phyloP scores from a whole-genome alignment of 2,113 vertebrate genomes.

The Grammomys dolichurus region DNA sequence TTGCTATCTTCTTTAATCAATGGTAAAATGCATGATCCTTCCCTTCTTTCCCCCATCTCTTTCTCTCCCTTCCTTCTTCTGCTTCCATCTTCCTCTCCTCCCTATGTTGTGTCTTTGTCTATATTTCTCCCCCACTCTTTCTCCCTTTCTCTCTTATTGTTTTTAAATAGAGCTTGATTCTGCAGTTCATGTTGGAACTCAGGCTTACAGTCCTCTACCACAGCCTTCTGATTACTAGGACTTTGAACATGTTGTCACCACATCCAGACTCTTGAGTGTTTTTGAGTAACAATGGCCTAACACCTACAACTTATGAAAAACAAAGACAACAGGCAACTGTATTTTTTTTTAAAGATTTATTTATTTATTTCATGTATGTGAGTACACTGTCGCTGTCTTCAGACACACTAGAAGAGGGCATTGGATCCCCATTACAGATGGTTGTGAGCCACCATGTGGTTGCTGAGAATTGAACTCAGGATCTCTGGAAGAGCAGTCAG shows the following conservation, averaged over 20 bases:
- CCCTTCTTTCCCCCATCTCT: not conserved
- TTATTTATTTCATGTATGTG: too few relatives aligned
- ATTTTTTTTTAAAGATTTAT: slow-evolving; percentile 7
- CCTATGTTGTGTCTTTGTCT: not conserved
- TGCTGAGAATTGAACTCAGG: too few relatives aligned
- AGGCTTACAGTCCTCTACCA: not conserved
- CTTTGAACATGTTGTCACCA: not conserved
- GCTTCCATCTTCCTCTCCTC: not conserved
- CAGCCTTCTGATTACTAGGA: not conserved
- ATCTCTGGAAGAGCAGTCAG: too few relatives aligned
- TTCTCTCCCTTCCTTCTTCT: not conserved
- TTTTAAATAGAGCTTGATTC: not conserved
- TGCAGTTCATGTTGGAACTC: not conserved
- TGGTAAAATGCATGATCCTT: not conserved
- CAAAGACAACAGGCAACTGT: slow-evolving; percentile 58
- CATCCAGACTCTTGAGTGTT: not conserved
- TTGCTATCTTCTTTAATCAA: not conserved
- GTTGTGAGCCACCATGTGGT: too few relatives aligned
- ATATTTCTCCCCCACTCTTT: not conserved
- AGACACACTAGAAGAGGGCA: too few relatives aligned
- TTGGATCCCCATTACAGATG: too few relatives aligned
- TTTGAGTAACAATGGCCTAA: slow-evolving; percentile 55
- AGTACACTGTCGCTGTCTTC: too few relatives aligned
- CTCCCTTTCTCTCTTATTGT: too few relatives aligned
- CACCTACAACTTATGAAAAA: slow-evolving; percentile 61